A percentile compares a stretch with the other conserved stretches of the same genome.
phyloP scores from a whole-genome alignment of 2,888 invertebrate species.

The Caenorhabditis afra region DNA sequence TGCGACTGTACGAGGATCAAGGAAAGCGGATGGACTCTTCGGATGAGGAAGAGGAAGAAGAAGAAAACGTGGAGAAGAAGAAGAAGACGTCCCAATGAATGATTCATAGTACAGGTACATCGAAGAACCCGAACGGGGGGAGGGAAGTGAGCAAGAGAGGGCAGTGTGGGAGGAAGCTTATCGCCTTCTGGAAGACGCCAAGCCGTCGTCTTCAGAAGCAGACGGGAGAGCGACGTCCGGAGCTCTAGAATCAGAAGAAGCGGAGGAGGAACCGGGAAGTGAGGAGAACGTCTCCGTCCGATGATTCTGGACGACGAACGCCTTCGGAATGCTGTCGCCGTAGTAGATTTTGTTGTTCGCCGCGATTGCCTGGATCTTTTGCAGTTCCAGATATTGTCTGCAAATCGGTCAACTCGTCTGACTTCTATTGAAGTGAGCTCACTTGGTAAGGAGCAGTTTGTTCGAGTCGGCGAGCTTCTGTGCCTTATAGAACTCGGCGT shows the following conservation, averaged over 20 bases:
- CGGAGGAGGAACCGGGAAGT: no score
- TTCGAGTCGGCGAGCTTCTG: slow-evolving; percentile 86
- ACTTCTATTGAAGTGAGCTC: not conserved
- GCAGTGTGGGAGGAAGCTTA: no score
- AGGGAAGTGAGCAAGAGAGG: no score
- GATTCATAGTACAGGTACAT: no score
- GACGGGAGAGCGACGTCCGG: no score
- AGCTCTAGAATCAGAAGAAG: no score
- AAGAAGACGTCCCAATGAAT: no score
- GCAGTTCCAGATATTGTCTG: slow-evolving; percentile 87
- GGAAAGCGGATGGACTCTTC: slow-evolving; percentile 27
- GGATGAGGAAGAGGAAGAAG: slow-evolving; percentile 22
- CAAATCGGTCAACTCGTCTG: not conserved
- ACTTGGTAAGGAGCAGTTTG: slow-evolving; percentile 84
- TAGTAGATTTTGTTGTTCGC: slow-evolving; percentile 86
- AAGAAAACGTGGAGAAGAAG: slow-evolving; percentile 2
- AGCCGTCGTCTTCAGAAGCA: no score
- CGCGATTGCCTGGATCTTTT: slow-evolving; percentile 88
- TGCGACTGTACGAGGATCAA: slow-evolving; percentile 43
- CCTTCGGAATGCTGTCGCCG: slow-evolving; percentile 85
- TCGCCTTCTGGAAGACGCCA: no score
- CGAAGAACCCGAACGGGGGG: no score
- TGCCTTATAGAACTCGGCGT: slow-evolving; percentile 88
- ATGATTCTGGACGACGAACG: slow-evolving; percentile 51
- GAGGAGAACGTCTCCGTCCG: no score